These are phyloP conservation scores for Lasiommata megera DNA, from an alignment of 2,888 invertebrate species.

Conservation along the genomic window DNA sequence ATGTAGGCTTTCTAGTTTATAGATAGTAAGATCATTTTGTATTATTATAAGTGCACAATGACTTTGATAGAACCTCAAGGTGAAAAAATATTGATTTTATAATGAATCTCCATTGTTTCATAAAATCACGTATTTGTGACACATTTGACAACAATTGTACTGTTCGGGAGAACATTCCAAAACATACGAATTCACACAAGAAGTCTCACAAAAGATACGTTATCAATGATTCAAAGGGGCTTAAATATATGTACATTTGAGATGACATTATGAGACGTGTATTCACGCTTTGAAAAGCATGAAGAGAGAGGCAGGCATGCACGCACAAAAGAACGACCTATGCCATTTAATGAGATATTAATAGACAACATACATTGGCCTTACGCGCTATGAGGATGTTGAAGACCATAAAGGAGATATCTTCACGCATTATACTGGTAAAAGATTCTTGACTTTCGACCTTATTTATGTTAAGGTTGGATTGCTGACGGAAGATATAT, in stretches of 20 bases:
- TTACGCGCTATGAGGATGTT: slow-evolving; percentile 3
- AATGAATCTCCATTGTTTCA: too few species aligned
- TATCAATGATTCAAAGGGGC: slow-evolving; percentile 20
- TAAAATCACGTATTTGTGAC: too few species aligned
- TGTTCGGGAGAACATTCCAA: neutral
- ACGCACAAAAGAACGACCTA: slow-evolving; percentile 24
- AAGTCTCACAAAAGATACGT: slow-evolving; percentile 6
- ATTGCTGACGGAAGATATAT: neutral
- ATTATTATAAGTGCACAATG: too few species aligned
- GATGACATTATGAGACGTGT: slow-evolving; percentile 9
- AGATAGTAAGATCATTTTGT: too few species aligned
- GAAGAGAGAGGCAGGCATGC: slow-evolving; percentile 15
- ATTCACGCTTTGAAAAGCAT: slow-evolving; percentile 22
- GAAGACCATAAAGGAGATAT: slow-evolving; percentile 7
- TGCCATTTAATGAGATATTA: slow-evolving; percentile 28
- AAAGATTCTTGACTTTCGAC: neutral
- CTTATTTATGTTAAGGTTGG: neutral
- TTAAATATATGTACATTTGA: slow-evolving; percentile 11
- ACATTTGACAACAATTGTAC: neutral
- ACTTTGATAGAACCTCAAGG: too few species aligned
- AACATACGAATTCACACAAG: neutral
- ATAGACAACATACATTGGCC: slow-evolving; percentile 24
- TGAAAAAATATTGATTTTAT: too few species aligned
- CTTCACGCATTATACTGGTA: slow-evolving; percentile 6
- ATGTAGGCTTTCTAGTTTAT: too few species aligned